These are phyloP conservation scores for Decapterus maruadsi DNA, from an alignment of 2,797 vertebrate species.

Conservation along the genomic window DNA sequence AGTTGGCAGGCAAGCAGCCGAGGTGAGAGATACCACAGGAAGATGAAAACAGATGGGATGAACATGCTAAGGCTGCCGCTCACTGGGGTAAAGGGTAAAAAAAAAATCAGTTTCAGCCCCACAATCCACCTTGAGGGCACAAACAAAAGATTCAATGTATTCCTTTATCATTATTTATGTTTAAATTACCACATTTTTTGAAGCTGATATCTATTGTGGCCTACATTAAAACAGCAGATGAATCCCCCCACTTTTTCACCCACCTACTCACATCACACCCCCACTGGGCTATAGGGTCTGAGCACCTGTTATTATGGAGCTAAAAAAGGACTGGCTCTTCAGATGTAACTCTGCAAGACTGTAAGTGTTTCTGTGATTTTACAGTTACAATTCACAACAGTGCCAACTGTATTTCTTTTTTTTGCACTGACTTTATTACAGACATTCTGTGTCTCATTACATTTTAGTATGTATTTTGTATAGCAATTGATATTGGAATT, in stretches of 20 bases:
- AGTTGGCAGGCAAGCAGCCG: slow-evolving; percentile 44
- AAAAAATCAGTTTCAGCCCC: slow-evolving; percentile 1
- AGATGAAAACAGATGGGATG: slow-evolving; percentile 65
- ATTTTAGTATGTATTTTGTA: background rate
- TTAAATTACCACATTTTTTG: background rate
- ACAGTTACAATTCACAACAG: slow-evolving; percentile 5
- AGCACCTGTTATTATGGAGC: slow-evolving; percentile 64
- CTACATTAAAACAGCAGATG: slow-evolving; percentile 40
- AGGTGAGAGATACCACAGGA: slow-evolving; percentile 52
- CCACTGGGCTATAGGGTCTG: slow-evolving; percentile 53
- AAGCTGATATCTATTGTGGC: background rate
- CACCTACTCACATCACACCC: slow-evolving; percentile 61
- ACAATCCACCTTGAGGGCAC: background rate
- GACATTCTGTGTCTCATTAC: background rate
- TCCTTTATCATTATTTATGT: background rate
- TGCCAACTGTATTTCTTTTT: background rate
- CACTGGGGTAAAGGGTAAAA: slow-evolving; percentile 20
- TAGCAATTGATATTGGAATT: background rate
- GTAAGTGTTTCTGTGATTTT: slow-evolving; percentile 20
- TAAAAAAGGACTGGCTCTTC: slow-evolving; percentile 35
- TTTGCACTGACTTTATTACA: background rate
- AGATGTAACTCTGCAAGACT: slow-evolving; percentile 20
- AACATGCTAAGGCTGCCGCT: slow-evolving; percentile 30
- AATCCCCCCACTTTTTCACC: slow-evolving; percentile 33
- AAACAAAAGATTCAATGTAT: background rate